Conservation (phyloP, 2,888 invertebrate species). For the Pterobdella sp. region DNA sequence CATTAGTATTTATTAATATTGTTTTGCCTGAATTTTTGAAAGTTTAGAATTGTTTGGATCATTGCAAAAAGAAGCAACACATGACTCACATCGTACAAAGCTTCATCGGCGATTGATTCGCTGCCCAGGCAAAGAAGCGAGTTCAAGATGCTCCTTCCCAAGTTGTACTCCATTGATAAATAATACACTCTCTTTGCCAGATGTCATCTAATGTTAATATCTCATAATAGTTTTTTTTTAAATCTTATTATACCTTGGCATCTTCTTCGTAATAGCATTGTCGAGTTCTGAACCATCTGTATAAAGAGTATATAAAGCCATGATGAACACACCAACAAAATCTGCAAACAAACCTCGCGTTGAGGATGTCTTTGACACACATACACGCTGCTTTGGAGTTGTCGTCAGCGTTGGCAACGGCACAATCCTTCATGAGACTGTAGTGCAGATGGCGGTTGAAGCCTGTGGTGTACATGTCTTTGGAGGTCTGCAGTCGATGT, state of each 20-base stretch:
- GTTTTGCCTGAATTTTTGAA: neutral
- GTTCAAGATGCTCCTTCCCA: slow-evolving; percentile 95
- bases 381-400: slow-evolving; percentile 96
- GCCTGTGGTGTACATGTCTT: slow-evolving; percentile 65
- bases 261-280: slow-evolving; percentile 98
- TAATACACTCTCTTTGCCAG: slow-evolving; percentile 98
- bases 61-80: neutral
- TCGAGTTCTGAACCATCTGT: slow-evolving; percentile 62
- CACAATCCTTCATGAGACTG: slow-evolving; percentile 95
- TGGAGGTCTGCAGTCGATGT: neutral
- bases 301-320: no score
- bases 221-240: no score
- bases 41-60: neutral
- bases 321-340: no score
- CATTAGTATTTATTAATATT: neutral
- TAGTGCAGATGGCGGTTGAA: slow-evolving; percentile 98
- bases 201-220: no score
- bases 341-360: slow-evolving; percentile 95
- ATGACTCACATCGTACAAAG: slow-evolving; percentile 73
- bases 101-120: slow-evolving; percentile 93
- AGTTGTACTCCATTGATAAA: slow-evolving; percentile 95
- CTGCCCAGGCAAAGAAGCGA: slow-evolving; percentile 99
- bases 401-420: slow-evolving; percentile 92
- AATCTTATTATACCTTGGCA: slow-evolving; percentile 97
- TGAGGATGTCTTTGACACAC: slow-evolving; percentile 93